Base-by-base conservation (phyloP, 2,113 vertebrate species). In the Anser cygnoides region DNA sequence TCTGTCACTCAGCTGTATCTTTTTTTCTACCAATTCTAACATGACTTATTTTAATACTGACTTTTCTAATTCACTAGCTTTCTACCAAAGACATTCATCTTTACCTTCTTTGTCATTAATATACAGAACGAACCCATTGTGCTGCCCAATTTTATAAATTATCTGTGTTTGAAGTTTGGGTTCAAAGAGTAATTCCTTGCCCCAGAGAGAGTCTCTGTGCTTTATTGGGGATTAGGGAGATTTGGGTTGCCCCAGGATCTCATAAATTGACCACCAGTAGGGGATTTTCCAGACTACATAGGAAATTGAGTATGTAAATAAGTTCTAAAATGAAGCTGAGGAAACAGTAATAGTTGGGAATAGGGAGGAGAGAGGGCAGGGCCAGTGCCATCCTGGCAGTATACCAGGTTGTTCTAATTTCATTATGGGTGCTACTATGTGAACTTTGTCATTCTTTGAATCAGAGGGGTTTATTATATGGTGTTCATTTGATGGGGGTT, bases 291-390 rank as follows among this genome's bases (percentile, higher is more conserved):
- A 39, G 12, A 39, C 89, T 89, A 77, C 29, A 6, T 7, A 52
- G 22, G 17, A 89, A 31, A n/a, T 59, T 39, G 2, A 19, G 8
- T 71, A 10, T 73, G 13, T 83, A 41, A 61, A 46, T 67, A 3
- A 2, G 3, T 65, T 87, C 39, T 74, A 33, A 65, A 92, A 91
- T 74, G 31, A 74, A 89, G 66, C 21, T 43, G 22, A 4, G 11
- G 9, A 55, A 55, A 17, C 22, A 63, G 13, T 78, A 58, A 7
- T 49, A 58, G 33, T 21, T 2, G 2, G 11, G 25, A 1, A 1
- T 35, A 5, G 21, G 11, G 3, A 79, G 3, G 0, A 4, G 71
- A 31, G 0, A 9, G 4, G 4, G 63, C 6, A 76, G 4, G 15
- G 21, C 49, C 23, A 0, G 55, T 73, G 17, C 29, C 78, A 4